Evolutionary conservation across 2,113 vertebrate species (phyloP), one percentile per base, ranked within the genome.

Genomic region (Rana temporaria): DNA sequence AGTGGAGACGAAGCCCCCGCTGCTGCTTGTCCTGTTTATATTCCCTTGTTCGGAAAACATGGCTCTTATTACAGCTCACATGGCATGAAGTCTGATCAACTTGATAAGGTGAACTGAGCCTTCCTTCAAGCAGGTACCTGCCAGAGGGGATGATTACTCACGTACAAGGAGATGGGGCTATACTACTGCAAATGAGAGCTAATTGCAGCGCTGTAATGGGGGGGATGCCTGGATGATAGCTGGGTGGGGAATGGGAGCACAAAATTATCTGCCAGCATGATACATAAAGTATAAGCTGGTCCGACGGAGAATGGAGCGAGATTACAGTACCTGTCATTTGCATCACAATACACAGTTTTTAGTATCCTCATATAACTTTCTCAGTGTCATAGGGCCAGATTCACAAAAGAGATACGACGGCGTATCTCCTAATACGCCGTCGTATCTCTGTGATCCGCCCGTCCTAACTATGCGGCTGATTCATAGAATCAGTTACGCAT

Each of bases 1-100:
- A 91, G 89, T 90, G 92, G 81, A 48, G 84, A 48, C 63, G 85
- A 88, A 92, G 90, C 90, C 78, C 81, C 89, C 88, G 90, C 90
- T 89, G 90, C 91, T 91, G 91, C 94, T 92, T 88, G 91, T 94
- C 93, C 88, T 94, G 90, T 93, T 93, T 93, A 92, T 91, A 88
- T 94, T 92, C 90, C 88, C 91, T 92, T 92, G 90, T 95, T 92
- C 90, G 68, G 90, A 87, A 88, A 93, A 85, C 89, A 87, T 38
- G 91, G 86, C 91, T 95, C 85, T 5, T 85, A 82, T 96, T 96
- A 91, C 93, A 87, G 90, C 88, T 85, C 80, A 86, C 87, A 78
- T 88, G 85, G 78, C 86, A 59, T 89, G 82, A 89, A 85, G 85
- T 87, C 86, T 90, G 94, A 95, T 94, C 85, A 88, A 87, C 85